A percentile compares a stretch with the other conserved stretches of the same genome.
Evolutionary conservation across 2,888 invertebrate species (phyloP).

Genomic region (Sesia bembeciformis): DNA sequence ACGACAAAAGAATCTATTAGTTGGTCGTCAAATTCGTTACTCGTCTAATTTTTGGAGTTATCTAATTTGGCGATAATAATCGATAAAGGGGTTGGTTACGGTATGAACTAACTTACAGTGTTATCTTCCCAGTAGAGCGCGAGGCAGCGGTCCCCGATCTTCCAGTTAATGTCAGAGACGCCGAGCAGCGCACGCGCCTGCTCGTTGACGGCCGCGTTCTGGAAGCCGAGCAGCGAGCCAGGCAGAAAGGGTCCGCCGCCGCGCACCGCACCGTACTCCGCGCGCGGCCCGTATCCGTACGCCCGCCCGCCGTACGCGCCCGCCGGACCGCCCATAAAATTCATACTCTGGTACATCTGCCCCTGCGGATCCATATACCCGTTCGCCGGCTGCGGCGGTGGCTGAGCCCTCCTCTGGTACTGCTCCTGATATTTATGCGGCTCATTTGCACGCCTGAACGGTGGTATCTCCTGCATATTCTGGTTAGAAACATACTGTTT

Average conservation of each 20-base stretch:
- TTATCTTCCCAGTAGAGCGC: constrained; percentile 96
- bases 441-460: constrained; percentile 35
- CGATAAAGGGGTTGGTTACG: neutral
- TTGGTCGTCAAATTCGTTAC: no score
- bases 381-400: constrained; percentile 33
- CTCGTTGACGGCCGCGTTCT: constrained; percentile 67
- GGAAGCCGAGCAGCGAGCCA: constrained; percentile 62
- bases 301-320: constrained; percentile 38
- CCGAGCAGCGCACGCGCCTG: constrained; percentile 69
- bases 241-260: constrained; percentile 40
- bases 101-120: constrained; percentile 71
- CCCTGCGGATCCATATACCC: constrained; percentile 50
- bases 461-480: constrained; percentile 34
- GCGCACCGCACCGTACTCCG: constrained; percentile 2
- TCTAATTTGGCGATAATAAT: no score
- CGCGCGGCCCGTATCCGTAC: constrained; percentile 33
- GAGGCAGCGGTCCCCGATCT: constrained; percentile 86
- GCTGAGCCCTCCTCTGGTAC: constrained; percentile 28
- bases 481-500: constrained; percentile 40
- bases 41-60: no score
- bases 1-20: no score
- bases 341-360: constrained; percentile 35
- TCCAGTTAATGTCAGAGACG: constrained; percentile 78
- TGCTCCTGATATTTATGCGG: constrained; percentile 44
- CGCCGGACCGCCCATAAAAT: constrained; percentile 27